Evolutionary conservation across 2,888 invertebrate genomes (phyloP), one percentile per base, ranked within the genome.

Genomic region (Apodemia duryi): DNA sequence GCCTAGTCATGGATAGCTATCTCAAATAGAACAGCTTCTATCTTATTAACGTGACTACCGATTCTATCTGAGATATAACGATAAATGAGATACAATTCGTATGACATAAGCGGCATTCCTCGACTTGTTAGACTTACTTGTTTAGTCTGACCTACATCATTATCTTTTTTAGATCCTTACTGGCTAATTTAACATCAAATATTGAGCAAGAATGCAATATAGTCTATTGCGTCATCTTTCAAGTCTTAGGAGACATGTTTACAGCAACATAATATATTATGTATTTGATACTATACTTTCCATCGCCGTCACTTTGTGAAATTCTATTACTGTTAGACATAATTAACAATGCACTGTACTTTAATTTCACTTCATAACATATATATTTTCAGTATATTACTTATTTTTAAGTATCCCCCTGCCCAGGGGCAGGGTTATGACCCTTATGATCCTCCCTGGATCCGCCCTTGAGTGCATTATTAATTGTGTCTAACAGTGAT

Each of bases 41-140:
- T 67, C 57, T 57, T 29, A 28, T 63, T 67, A 63, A 49, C 38
- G 49, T 54, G 21, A 28, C 32, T 43, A 49, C 62, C 62, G 62
- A 67, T 67, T 65, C 57, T 46, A 60, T 67, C 38, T 65, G 38
- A 62, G 57, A 67, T 66, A 67, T 67, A 65, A 60, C 13, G 46
- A 46, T 46, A 46, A 46, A 64, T 54, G 61, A 57, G 38, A 49
- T 66, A 62, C 54, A 52, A 64, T 70, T 66, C 62, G n/a, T 64
- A 65, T 69, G 69, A 69, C 69, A 70, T 70, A 70, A 70, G 65
- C 66, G 32, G 63, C 70, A 70, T 70, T 69, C 69, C 69, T 63
- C 62, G 67, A 65, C 65, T 64, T 43, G 57, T 66, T 63, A 65
- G 66, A 61, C 9, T 11, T 65, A 10, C 57, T 46, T 46, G 63